Base-by-base conservation (phyloP, 2,888 invertebrate species). In the Neoascia interrupta region DNA sequence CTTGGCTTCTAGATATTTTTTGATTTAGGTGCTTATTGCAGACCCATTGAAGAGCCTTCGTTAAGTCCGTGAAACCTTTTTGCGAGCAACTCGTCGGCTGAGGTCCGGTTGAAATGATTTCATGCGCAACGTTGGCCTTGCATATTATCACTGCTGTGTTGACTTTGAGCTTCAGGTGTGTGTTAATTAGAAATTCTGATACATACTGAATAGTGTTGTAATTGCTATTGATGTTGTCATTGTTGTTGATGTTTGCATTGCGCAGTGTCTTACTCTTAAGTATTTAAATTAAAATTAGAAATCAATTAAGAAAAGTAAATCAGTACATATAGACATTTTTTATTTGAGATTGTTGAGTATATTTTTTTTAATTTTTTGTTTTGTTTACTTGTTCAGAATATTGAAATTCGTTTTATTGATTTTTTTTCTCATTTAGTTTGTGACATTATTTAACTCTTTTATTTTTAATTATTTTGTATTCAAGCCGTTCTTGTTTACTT, bases 181-280 rank as follows among this genome's bases (percentile, higher is more conserved):
- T 56, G 49, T 68, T 73, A 66, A 51, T 49, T 61, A 49, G 43
- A 61, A 43, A 73, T 79, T 41, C 79, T 61, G 72, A 66, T 61
- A 51, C 73, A 73, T 79, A 43, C 61, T 79, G 79, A 51, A 66
- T 56, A 49, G 56, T 66, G 36, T 37, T 58, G 19, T 64, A 61
- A 61, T 36, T 76, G 51, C 36, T 53, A 16, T 64, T 47, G 51
- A 47, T 76, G 72, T 73, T 79, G 79, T 68, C 43, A 43, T 58
- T 73, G 54, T 68, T 60, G 60, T 60, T 79, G 79, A 66, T 79
- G 73, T 73, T 79, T 73, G 79, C 79, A 79, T 79, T 61, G 43
- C 76, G 79, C 60, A 73, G 79, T 79, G 79, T 79, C 43, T 73
- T 68, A 45, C 41, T 68, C 79, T 79, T 79, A 26, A 56, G 58